phyloP scores from a whole-genome alignment of 2,113 vertebrate species.

The Cettia cetti region DNA sequence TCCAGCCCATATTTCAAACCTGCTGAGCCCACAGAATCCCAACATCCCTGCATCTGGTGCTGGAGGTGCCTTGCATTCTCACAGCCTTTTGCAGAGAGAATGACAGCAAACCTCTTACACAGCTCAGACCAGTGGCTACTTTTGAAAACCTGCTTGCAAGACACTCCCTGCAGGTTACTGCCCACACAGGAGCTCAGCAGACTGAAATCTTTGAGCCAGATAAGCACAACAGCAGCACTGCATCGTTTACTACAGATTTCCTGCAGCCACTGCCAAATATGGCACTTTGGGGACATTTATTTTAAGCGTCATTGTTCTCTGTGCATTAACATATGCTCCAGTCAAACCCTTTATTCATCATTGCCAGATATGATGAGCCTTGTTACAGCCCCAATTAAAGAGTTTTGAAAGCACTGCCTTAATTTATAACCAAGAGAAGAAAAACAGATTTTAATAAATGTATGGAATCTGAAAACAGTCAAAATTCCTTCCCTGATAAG shows the following conservation, averaged over 20 bases:
- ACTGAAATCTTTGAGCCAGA: not conserved
- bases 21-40: not conserved
- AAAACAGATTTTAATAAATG: not conserved
- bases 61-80: not conserved
- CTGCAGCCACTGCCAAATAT: constrained; percentile 2
- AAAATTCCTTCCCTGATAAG: not conserved
- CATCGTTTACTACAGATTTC: not conserved
- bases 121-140: not conserved
- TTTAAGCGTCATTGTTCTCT: constrained; percentile 1
- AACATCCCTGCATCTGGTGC: no score
- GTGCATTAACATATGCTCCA: constrained; percentile 13
- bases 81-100: not conserved
- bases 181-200: not conserved
- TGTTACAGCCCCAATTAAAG: constrained; percentile 2
- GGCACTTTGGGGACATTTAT: constrained; percentile 6
- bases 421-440: not conserved
- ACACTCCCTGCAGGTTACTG: not conserved
- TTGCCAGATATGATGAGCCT: not conserved
- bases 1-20: not conserved
- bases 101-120: not conserved
- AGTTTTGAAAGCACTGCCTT: not conserved
- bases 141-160: not conserved
- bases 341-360: constrained; percentile 13
- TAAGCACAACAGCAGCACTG: not conserved
- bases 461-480: not conserved